Conservation (phyloP, 2,113 vertebrate genomes). For the Nothobranchius kuhntae region DNA sequence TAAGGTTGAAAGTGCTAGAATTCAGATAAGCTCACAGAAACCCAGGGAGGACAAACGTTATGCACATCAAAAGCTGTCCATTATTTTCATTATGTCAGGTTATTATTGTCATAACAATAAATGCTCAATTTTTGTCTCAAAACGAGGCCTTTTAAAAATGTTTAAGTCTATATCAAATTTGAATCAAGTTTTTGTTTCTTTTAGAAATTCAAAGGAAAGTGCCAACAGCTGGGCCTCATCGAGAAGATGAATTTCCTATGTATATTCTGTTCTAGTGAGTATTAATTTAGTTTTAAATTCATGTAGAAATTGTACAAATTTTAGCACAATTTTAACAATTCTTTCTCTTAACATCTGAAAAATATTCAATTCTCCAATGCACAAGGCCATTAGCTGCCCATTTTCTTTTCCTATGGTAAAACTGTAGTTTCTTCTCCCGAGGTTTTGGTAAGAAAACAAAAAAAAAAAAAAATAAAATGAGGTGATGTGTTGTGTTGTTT, state of each 20-base stretch:
- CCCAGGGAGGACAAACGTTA: conserved; percentile 83
- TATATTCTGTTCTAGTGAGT: too few species aligned
- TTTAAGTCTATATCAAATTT: conserved; percentile 39
- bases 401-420: conserved; percentile 57
- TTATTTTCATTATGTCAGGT: conserved; percentile 21
- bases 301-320: neutral
- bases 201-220: conserved; percentile 61
- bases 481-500: conserved; percentile 87
- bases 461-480: conserved; percentile 74
- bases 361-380: conserved; percentile 12
- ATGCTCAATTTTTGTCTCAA: conserved; percentile 56
- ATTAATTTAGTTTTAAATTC: conserved; percentile 10
- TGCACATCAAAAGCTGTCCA: conserved; percentile 68
- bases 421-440: conserved; percentile 82
- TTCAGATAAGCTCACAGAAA: conserved; percentile 85
- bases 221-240: conserved; percentile 32
- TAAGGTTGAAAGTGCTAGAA: conserved; percentile 87
- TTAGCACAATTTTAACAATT: neutral
- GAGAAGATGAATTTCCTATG: too few species aligned
- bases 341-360: too few species aligned
- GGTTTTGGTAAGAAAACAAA: conserved; percentile 81
- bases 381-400: conserved; percentile 1
- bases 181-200: conserved; percentile 23
- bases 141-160: conserved; percentile 43
- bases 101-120: conserved; percentile 55